phyloP scores from a whole-genome alignment of 2,113 vertebrate genomes.

The Saccopteryx bilineata region DNA sequence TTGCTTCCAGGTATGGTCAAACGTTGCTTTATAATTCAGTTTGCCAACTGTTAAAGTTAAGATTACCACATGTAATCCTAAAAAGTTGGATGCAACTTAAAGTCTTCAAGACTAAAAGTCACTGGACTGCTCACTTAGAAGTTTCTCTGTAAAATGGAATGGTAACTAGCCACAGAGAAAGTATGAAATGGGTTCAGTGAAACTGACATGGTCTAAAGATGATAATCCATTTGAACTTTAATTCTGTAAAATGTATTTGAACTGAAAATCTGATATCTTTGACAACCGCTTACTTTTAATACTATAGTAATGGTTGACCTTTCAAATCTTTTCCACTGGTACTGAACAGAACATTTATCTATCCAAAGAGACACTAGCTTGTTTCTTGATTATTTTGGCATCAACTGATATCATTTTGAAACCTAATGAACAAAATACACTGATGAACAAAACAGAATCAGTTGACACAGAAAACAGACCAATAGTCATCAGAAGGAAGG shows the following conservation, averaged over 20 bases:
- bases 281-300: background rate
- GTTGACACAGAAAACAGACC: no score
- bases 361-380: background rate
- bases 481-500: no score
- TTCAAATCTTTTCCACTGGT: background rate
- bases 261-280: background rate
- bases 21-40: background rate
- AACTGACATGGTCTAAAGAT: background rate
- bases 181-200: background rate
- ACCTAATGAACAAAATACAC: no score
- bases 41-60: slow-evolving; percentile 7
- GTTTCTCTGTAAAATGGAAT: slow-evolving; percentile 13
- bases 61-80: background rate
- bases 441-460: no score
- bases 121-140: background rate
- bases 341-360: background rate
- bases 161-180: background rate
- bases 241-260: background rate
- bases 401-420: background rate
- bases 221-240: background rate
- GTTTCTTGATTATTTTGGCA: slow-evolving; percentile 5
- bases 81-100: background rate
- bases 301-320: background rate
- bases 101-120: background rate
- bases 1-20: slow-evolving; percentile 18